Evolutionary conservation across 2,888 invertebrate species (phyloP), one percentile per base, ranked within the genome.

Genomic region (Rotaria sp.): DNA sequence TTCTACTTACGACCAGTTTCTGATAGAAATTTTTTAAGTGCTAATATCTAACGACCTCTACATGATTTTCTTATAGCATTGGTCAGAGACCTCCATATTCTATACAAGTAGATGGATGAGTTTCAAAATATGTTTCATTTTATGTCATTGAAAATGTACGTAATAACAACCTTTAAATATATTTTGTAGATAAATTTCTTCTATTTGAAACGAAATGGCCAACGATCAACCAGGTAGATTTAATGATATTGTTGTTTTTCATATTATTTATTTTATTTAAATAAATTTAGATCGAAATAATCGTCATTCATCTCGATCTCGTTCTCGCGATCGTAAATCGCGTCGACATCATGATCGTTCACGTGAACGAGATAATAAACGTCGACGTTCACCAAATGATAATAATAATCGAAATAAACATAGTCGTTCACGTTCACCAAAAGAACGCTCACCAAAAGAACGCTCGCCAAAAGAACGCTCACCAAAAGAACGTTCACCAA

Each of bases 281-380:
- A 45, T 45, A 45, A 18, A 50, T 50, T 15, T 67, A 67, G 67
- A 67, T 15, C 18, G 67, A 67, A 67, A 35, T 35, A 67, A 35
- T 21, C 67, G 67, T 8, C 67, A 38, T 26, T 30, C 67, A 35
- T 67, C 67, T 1, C 67, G 67, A 35, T 67, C 67, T 1, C 84
- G 84, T 30, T 52, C 48, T 35, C 84, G 84, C 0, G 84, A 84
- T 35, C 84, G 84, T 84, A 48, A 84, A 30, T 84, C 84, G 1
- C 55, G 57, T 50, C 48, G 52, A n/a, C 84, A 84, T 52, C 84
- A 38, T 41, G 48, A 48, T 41, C 84, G 84, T 59, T 80, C 80
- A 80, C 41, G 80, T 4, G 80, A 80, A 15, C 3, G 35, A 8
- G 55, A 84, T 18, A 52, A 21, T n/a, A 38, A 52, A 52, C 55